Percentiles rank a stretch among this genome's conserved stretches.
These are phyloP conservation scores for Copidosoma aretas DNA, from an alignment of 2,888 invertebrate species.

Conservation along the genomic window DNA sequence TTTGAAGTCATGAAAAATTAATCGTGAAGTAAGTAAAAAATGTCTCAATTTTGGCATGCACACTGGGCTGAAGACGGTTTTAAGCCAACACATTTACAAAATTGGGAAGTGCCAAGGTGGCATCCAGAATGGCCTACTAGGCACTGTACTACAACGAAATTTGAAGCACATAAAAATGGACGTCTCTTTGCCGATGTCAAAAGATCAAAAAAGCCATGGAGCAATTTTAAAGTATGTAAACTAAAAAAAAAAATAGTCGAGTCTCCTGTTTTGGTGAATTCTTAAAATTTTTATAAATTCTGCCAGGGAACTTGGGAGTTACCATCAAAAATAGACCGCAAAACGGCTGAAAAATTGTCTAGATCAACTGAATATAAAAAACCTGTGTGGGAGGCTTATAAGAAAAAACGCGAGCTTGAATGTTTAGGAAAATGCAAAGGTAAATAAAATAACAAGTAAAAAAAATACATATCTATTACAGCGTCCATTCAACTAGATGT, in stretches of 20 bases:
- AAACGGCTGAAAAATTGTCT: constrained; percentile 47
- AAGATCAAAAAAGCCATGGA: constrained; percentile 46
- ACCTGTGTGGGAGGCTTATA: constrained; percentile 45
- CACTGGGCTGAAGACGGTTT: constrained; percentile 51
- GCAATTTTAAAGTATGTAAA: constrained; percentile 47
- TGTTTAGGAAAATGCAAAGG: constrained; percentile 25
- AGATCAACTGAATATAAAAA: constrained; percentile 42
- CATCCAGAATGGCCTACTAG: constrained; percentile 49
- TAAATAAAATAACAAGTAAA: neutral
- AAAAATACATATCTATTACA: too few relatives aligned
- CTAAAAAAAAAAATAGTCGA: constrained; percentile 3
- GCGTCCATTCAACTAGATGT: too few relatives aligned
- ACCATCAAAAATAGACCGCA: constrained; percentile 48
- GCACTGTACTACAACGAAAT: constrained; percentile 48
- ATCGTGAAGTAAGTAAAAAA: constrained; percentile 26
- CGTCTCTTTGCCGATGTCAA: constrained; percentile 44
- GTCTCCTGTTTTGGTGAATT: neutral
- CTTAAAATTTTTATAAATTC: neutral
- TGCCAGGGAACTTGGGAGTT: constrained; percentile 48
- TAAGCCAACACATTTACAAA: constrained; percentile 48
- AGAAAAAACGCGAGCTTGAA: constrained; percentile 25
- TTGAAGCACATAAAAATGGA: constrained; percentile 48
- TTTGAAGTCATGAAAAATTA: constrained; percentile 10
- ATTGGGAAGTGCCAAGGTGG: constrained; percentile 55
- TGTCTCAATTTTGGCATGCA: constrained; percentile 54